Conservation (phyloP, 2,888 invertebrate genomes). For the Drosophila affinis region DNA sequence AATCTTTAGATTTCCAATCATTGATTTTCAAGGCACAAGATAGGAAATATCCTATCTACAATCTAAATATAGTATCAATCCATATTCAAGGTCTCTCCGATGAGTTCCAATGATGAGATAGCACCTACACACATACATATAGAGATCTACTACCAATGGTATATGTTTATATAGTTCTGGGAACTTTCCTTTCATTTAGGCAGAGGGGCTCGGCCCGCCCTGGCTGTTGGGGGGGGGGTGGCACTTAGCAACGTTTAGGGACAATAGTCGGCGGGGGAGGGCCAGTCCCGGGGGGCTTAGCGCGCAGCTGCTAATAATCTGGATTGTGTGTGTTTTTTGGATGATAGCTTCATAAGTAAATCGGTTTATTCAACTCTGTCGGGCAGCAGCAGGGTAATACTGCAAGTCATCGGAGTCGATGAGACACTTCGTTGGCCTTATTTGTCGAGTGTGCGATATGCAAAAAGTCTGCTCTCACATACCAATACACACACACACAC, state of each 20-base stretch:
- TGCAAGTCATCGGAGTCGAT: slow-evolving; percentile 41
- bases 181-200: slow-evolving; percentile 18
- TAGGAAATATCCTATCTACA: not conserved
- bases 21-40: not conserved
- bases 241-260: slow-evolving; percentile 17
- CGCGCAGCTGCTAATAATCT: slow-evolving; percentile 18
- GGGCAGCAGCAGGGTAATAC: not conserved
- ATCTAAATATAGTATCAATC: not conserved
- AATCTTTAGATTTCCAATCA: not conserved
- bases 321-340: not conserved
- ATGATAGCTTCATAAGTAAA: slow-evolving; percentile 34
- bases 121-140: no score
- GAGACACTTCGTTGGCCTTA: slow-evolving; percentile 54
- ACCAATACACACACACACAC: slow-evolving; percentile 2
- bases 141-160: not conserved
- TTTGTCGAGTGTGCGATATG: slow-evolving; percentile 18
- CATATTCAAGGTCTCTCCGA: not conserved
- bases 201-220: slow-evolving; percentile 18
- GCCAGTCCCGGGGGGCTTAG: slow-evolving; percentile 9
- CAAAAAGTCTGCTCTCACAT: slow-evolving; percentile 9
- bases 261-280: slow-evolving; percentile 7
- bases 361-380: slow-evolving; percentile 3
- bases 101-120: not conserved
- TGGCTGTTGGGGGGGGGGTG: not conserved
- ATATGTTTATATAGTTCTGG: slow-evolving; percentile 5